Evolutionary conservation across 2,113 vertebrate genomes (phyloP).

Genomic region (Stegastes partitus): DNA sequence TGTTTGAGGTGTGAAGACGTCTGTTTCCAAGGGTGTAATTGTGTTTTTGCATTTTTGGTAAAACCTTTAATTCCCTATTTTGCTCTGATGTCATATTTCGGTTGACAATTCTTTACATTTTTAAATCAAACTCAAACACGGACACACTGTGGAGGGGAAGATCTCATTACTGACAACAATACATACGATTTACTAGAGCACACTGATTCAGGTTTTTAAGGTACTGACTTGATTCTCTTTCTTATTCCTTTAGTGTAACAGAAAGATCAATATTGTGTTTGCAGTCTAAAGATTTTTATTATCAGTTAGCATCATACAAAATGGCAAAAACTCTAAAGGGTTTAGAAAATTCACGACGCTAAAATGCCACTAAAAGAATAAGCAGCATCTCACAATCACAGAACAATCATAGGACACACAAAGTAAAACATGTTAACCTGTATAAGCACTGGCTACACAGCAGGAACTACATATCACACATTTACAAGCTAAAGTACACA

Average conservation of each 20-base stretch:
- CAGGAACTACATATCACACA: constrained; percentile 40
- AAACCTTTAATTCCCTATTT: background rate
- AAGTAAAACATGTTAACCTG: constrained; percentile 21
- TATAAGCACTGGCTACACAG: constrained; percentile 8
- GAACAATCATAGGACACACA: constrained; percentile 10
- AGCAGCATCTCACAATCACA: constrained; percentile 29
- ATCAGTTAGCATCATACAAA: constrained; percentile 5
- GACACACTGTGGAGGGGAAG: background rate
- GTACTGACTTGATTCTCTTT: background rate
- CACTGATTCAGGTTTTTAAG: background rate
- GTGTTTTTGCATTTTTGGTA: constrained; percentile 14
- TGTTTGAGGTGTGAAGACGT: background rate
- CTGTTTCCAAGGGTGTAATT: background rate
- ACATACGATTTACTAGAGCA: background rate
- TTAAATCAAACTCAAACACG: background rate
- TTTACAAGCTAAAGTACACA: constrained; percentile 28
- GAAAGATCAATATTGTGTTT: background rate
- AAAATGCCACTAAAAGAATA: constrained; percentile 17
- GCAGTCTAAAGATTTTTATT: constrained; percentile 2
- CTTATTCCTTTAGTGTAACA: background rate
- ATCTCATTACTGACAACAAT: too few species aligned
- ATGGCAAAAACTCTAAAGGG: background rate
- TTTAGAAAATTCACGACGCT: constrained; percentile 8
- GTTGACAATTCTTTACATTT: background rate
- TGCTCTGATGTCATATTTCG: constrained; percentile 4